Conservation (phyloP, 2,888 invertebrate genomes). For the Sycophila texana region DNA sequence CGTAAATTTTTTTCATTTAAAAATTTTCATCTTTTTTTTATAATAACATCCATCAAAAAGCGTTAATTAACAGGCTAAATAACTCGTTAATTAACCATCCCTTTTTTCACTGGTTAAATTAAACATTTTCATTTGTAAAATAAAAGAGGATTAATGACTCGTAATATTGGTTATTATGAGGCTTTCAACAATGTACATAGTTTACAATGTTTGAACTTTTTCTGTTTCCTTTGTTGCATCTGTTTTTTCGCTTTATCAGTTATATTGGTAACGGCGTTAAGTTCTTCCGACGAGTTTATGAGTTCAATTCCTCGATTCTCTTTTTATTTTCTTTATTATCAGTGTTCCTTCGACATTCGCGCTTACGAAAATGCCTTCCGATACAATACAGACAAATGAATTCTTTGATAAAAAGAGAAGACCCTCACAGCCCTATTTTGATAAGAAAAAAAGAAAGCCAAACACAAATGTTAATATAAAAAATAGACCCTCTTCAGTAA, state of each 20-base stretch:
- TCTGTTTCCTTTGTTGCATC: neutral
- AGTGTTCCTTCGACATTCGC: neutral
- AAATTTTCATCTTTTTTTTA: too few relatives aligned
- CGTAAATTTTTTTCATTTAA: too few relatives aligned
- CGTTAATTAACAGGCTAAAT: too few relatives aligned
- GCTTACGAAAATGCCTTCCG: neutral
- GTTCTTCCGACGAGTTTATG: conserved; percentile 38
- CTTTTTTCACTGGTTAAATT: too few relatives aligned
- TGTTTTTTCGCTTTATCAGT: conserved; percentile 36
- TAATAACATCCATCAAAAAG: too few relatives aligned
- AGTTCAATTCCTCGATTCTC: conserved; percentile 4
- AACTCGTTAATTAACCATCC: too few relatives aligned
- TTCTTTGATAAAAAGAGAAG: conserved; percentile 9
- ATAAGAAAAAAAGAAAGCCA: neutral
- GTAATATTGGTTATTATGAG: conserved; percentile 38
- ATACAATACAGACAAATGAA: conserved; percentile 8
- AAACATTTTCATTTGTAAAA: too few relatives aligned
- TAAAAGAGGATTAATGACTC: neutral
- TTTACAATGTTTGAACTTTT: conserved; percentile 12
- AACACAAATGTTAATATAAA: conserved; percentile 16
- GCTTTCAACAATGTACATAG: conserved; percentile 28
- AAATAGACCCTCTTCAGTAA: conserved; percentile 37
- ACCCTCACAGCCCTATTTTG: conserved; percentile 12
- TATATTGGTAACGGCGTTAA: conserved; percentile 35
- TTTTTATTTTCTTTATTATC: conserved; percentile 14